Percentiles rank a stretch among this genome's conserved stretches.
Evolutionary conservation across 2,888 invertebrate genomes (phyloP).

Genomic region (Disparrhopalites patrizii): DNA sequence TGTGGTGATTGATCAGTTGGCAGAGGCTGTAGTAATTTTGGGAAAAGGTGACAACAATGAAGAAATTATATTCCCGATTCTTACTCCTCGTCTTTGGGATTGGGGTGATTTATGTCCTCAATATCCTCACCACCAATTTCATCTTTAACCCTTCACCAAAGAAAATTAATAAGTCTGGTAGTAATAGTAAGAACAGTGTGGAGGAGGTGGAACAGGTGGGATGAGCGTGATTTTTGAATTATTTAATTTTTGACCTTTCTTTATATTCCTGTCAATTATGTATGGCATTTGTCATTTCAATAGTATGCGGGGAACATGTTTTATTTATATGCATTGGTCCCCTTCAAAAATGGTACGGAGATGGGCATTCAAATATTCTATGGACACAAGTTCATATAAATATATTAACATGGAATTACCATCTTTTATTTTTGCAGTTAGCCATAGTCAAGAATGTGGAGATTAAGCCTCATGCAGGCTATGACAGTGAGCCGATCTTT

Average conservation of each 20-base stretch:
- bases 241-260: neutral
- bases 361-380: neutral
- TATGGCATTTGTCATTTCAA: neutral
- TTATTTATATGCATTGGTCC: too few species aligned
- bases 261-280: neutral
- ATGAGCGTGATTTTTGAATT: neutral
- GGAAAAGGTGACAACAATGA: too few species aligned
- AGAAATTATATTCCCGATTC: neutral
- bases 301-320: too few species aligned
- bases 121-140: constrained; percentile 23
- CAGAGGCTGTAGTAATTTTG: too few species aligned
- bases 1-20: too few species aligned
- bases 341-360: neutral
- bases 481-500: constrained; percentile 15
- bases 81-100: neutral
- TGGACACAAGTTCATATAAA: neutral
- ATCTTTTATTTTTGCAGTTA: neutral
- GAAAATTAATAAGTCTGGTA: neutral
- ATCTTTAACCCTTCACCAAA: constrained; percentile 7
- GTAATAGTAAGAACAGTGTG: neutral
- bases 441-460: neutral
- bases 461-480: neutral
- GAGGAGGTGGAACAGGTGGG: neutral
- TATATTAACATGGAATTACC: neutral
- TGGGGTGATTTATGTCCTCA: constrained; percentile 9